Evolutionary conservation across 2,113 vertebrate species (phyloP).

Genomic region (Bucco capensis): DNA sequence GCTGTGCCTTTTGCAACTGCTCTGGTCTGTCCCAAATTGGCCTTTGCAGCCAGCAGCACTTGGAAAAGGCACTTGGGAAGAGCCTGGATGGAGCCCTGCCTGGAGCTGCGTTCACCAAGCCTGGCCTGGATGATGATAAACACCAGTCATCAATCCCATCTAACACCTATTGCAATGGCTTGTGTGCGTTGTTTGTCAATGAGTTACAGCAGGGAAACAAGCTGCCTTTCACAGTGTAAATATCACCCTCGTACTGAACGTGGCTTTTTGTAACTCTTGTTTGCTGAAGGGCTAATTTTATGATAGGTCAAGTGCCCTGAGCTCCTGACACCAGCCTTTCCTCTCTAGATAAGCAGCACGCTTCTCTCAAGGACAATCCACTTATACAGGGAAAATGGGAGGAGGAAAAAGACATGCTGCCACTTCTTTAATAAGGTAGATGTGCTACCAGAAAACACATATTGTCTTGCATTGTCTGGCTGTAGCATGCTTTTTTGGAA

Average conservation of each 20-base stretch:
- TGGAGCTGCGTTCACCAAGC: no score
- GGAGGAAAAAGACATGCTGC: constrained; percentile 41
- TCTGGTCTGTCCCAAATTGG: no score
- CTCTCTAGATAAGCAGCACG: constrained; percentile 43
- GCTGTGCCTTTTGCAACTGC: no score
- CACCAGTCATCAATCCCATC: no score
- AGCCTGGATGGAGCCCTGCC: no score
- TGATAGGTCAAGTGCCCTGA: not conserved
- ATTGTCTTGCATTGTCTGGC: not conserved
- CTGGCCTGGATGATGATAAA: no score
- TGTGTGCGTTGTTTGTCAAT: not conserved
- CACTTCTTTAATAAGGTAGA: constrained; percentile 37
- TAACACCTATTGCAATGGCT: not conserved
- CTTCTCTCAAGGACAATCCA: constrained; percentile 41
- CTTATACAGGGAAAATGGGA: constrained; percentile 21
- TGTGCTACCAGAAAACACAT: constrained; percentile 19
- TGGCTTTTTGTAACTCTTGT: not conserved
- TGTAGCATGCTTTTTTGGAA: constrained; percentile 6
- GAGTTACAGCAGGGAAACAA: not conserved
- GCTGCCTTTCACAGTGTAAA: not conserved
- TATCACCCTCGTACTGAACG: not conserved
- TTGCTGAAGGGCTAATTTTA: constrained; percentile 3
- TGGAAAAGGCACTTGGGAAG: no score
- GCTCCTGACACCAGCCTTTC: constrained; percentile 25
- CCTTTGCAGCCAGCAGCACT: no score